Percentiles rank a stretch among this genome's conserved stretches.
Conservation (phyloP, 1,140 invertebrate genomes). For the Gonatopus flavifemur region DNA sequence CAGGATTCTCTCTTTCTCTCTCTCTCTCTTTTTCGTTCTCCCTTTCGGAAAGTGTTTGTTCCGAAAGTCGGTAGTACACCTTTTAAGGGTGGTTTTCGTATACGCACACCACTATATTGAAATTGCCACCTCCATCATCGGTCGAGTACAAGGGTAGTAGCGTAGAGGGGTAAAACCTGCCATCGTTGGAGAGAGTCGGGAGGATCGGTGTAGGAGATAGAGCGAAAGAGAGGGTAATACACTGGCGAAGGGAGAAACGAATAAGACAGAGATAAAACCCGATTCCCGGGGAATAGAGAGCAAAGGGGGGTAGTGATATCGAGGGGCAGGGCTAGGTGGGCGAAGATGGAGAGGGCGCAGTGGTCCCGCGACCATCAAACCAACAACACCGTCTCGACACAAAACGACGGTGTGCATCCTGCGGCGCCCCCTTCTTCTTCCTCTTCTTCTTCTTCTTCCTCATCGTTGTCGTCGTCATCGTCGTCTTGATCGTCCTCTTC, state of each 20-base stretch:
- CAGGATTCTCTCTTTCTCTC: too few relatives aligned
- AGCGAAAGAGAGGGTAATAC: conserved; percentile 20
- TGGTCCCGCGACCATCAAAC: conserved; percentile 58
- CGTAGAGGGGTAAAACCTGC: conserved; percentile 13
- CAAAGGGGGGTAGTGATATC: conserved; percentile 41
- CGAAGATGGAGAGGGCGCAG: conserved; percentile 56
- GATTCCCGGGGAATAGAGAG: conserved; percentile 30
- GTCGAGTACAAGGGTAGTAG: too few relatives aligned
- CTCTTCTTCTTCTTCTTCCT: conserved; percentile 15
- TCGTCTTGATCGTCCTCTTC: conserved; percentile 4
- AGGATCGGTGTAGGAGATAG: conserved; percentile 19
- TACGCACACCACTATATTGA: too few relatives aligned
- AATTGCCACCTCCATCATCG: too few relatives aligned
- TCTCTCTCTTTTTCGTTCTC: too few relatives aligned
- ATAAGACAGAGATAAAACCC: too few relatives aligned
- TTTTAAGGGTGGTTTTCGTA: too few relatives aligned
- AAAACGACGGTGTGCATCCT: conserved; percentile 32
- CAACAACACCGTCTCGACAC: conserved; percentile 47
- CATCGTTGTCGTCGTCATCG: conserved; percentile 18
- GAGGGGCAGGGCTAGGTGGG: conserved; percentile 48
- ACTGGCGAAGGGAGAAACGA: conserved; percentile 21
- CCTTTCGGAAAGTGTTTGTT: too few relatives aligned
- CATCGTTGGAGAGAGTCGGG: not conserved
- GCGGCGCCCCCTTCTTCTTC: conserved; percentile 26
- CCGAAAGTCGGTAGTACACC: too few relatives aligned